Percentiles rank a stretch among this genome's conserved stretches.
phyloP scores from a whole-genome alignment of 2,888 invertebrate genomes.

The Campoletis raptor region DNA sequence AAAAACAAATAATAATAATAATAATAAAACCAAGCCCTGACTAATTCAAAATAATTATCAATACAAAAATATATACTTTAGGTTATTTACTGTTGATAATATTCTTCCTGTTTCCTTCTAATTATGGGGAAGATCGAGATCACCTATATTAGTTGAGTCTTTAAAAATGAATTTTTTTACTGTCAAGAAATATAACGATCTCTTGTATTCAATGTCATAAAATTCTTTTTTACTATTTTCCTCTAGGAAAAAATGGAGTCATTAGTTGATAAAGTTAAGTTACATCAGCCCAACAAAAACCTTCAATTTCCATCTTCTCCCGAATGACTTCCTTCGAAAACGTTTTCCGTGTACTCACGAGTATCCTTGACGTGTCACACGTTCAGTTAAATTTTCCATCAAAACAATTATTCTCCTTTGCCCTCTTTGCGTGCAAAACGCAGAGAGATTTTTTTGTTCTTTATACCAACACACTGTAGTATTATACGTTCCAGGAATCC shows the following conservation, averaged over 20 bases:
- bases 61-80: background rate
- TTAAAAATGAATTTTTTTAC: too few relatives aligned
- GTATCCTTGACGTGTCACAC: background rate
- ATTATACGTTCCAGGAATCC: constrained; percentile 26
- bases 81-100: background rate
- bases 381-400: constrained; percentile 9
- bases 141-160: too few relatives aligned
- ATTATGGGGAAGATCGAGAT: too few relatives aligned
- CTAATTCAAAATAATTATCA: background rate
- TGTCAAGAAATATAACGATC: too few relatives aligned
- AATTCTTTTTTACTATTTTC: background rate
- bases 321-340: constrained; percentile 6
- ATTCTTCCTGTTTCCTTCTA: background rate
- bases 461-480: background rate
- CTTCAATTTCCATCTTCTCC: background rate
- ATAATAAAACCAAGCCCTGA: background rate
- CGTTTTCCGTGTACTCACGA: background rate
- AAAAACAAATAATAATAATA: background rate
- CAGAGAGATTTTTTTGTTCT: constrained; percentile 1
- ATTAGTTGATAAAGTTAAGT: background rate
- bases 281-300: background rate
- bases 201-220: background rate
- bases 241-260: background rate
- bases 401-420: background rate
- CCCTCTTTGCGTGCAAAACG: constrained; percentile 14